Conservation (phyloP, 2,888 invertebrate genomes). For the Acanthosoma haemorrhoidale region DNA sequence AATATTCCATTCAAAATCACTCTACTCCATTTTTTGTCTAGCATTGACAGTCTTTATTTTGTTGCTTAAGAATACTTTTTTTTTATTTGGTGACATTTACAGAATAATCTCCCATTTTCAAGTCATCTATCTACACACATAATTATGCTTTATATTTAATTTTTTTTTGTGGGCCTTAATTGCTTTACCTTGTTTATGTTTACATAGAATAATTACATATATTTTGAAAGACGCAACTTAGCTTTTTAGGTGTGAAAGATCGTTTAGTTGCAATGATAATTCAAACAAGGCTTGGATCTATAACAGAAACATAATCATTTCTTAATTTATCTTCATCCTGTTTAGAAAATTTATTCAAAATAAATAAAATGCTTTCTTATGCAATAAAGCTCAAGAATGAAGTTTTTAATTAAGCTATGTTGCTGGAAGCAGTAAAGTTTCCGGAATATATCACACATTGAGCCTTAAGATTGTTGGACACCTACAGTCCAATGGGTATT, state of each 20-base stretch:
- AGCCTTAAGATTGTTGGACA: constrained; percentile 73
- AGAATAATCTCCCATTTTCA: too few species aligned
- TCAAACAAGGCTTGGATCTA: constrained; percentile 74
- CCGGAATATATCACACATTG: constrained; percentile 72
- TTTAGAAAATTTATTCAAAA: constrained; percentile 54
- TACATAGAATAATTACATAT: too few species aligned
- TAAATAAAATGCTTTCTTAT: constrained; percentile 78
- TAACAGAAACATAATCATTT: constrained; percentile 75
- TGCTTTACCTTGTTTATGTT: too few species aligned
- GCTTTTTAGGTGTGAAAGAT: constrained; percentile 57
- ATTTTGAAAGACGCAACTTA: constrained; percentile 78
- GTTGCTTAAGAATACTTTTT: too few species aligned
- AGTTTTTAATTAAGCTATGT: constrained; percentile 76
- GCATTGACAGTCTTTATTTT: too few species aligned
- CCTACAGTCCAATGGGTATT: constrained; percentile 86
- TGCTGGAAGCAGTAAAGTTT: constrained; percentile 82
- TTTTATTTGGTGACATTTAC: too few species aligned
- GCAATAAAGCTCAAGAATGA: constrained; percentile 81
- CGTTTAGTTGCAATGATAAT: constrained; percentile 69
- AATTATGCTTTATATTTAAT: too few species aligned
- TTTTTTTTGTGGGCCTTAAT: too few species aligned
- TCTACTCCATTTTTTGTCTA: too few species aligned
- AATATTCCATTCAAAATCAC: too few species aligned
- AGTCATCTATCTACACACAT: too few species aligned
- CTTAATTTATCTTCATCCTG: constrained; percentile 54